Evolutionary conservation across 2,113 vertebrate species (phyloP).

Genomic region (Myanophis thanlyinensis): DNA sequence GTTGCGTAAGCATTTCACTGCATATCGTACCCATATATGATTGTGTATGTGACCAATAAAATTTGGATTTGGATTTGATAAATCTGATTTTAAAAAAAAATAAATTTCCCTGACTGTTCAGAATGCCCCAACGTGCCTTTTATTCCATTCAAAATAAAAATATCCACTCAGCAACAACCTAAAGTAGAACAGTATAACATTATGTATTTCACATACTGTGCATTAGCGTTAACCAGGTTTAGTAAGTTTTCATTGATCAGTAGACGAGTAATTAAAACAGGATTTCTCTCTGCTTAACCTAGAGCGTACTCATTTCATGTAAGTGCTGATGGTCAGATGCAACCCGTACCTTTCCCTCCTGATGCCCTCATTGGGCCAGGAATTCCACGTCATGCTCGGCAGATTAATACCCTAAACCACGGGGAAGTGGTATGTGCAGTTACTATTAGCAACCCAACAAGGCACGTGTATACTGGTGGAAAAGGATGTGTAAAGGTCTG

Average conservation of each 20-base stretch:
- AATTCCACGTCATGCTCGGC: conserved; percentile 81
- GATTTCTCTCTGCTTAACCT: not conserved
- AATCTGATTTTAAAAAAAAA: conserved; percentile 23
- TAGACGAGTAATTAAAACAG: not conserved
- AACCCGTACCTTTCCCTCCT: conserved; percentile 81
- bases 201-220: not conserved
- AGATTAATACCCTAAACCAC: conserved; percentile 82
- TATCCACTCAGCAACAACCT: not conserved
- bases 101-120: conserved; percentile 28
- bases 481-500: conserved; percentile 85
- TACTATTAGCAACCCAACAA: conserved; percentile 83
- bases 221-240: not conserved
- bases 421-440: conserved; percentile 83
- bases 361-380: conserved; percentile 83
- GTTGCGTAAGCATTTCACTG: no score
- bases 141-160: not conserved
- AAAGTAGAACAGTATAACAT: not conserved
- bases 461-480: conserved; percentile 80
- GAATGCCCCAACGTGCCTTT: conserved; percentile 25
- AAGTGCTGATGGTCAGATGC: conserved; percentile 83
- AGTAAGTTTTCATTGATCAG: not conserved
- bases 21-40: no score
- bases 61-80: no score
- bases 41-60: no score
- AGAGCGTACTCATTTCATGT: conserved; percentile 84